A percentile compares a stretch with the other conserved stretches of the same genome.
These are phyloP conservation scores for Muscicapa adusta DNA, from an alignment of 2,113 vertebrate genomes.

Conservation along the genomic window DNA sequence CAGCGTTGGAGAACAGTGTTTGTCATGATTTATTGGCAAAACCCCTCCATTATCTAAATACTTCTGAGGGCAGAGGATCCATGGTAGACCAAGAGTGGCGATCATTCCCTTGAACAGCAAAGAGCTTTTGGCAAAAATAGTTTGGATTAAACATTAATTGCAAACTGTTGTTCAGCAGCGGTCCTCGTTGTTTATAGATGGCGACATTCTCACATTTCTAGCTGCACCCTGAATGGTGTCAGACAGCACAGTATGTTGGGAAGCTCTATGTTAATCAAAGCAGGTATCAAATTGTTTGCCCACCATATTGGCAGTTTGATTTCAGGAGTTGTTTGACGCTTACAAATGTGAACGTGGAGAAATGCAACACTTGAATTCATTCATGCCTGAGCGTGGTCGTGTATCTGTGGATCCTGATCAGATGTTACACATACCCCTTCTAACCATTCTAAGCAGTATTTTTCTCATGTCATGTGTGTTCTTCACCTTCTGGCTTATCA, in stretches of 20 bases:
- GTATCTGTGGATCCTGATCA: neutral
- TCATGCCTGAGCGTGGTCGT: neutral
- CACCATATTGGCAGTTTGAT: slow-evolving; percentile 12
- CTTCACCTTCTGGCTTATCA: neutral
- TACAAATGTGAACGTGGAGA: neutral
- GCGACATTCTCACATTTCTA: slow-evolving; percentile 9
- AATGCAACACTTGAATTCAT: neutral
- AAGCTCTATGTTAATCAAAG: slow-evolving; percentile 25
- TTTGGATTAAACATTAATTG: slow-evolving; percentile 44
- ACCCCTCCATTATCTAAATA: neutral
- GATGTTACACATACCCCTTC: neutral
- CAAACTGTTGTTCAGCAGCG: neutral
- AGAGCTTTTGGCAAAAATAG: slow-evolving; percentile 19
- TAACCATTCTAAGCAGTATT: neutral
- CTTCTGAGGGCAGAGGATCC: neutral
- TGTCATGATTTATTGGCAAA: slow-evolving; percentile 16
- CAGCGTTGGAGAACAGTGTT: neutral
- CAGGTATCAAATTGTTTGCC: slow-evolving; percentile 33
- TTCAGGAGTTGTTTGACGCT: neutral
- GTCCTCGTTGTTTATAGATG: neutral
- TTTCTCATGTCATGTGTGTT: neutral
- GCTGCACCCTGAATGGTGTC: neutral
- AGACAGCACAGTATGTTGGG: slow-evolving; percentile 46
- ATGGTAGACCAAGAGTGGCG: neutral
- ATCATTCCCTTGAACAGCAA: neutral